Conservation (phyloP, 2,797 vertebrate genomes). For the Amblyraja radiata region DNA sequence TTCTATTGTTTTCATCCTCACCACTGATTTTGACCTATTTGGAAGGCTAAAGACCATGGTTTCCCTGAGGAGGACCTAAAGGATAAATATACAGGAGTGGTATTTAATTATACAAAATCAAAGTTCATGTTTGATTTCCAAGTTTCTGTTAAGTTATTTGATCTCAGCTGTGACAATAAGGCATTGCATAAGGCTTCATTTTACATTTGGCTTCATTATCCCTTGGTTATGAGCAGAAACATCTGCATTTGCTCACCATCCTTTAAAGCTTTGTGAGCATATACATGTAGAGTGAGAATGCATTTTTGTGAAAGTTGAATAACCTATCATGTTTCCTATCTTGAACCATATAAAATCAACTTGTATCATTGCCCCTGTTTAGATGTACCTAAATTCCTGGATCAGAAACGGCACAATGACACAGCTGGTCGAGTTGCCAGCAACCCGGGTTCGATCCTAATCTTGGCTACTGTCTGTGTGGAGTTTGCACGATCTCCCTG, state of each 20-base stretch:
- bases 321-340: background rate
- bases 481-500: too few relatives aligned
- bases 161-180: background rate
- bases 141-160: background rate
- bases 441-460: too few relatives aligned
- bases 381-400: too few relatives aligned
- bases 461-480: too few relatives aligned
- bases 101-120: background rate
- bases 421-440: too few relatives aligned
- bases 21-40: background rate
- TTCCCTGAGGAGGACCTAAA: background rate
- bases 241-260: background rate
- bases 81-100: background rate
- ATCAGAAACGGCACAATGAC: too few relatives aligned
- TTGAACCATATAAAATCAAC: too few relatives aligned
- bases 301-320: background rate
- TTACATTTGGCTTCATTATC: background rate
- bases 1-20: background rate
- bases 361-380: too few relatives aligned
- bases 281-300: background rate
- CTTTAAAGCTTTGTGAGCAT: background rate
- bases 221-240: background rate
- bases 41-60: background rate
- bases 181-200: too few relatives aligned
- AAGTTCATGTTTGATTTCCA: background rate